Conservation (phyloP, 2,888 invertebrate genomes). For the Patella depressa region DNA sequence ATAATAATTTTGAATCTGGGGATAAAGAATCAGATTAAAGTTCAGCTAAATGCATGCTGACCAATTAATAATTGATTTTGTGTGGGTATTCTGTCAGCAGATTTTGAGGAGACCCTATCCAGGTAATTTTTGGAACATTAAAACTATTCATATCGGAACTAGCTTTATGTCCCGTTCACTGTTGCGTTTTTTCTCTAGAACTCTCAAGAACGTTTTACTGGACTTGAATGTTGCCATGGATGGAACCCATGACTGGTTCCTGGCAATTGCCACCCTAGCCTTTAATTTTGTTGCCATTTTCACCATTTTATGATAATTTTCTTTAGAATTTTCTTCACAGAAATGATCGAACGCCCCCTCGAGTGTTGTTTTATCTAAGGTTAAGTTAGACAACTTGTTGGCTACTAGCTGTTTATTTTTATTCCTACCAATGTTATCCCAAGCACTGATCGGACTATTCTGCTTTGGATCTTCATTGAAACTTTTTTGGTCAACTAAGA, state of each 20-base stretch:
- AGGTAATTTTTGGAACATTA: too few relatives aligned
- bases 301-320: slow-evolving; percentile 47
- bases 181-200: background rate
- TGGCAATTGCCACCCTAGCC: slow-evolving; percentile 41
- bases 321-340: slow-evolving; percentile 39
- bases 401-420: slow-evolving; percentile 29
- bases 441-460: background rate
- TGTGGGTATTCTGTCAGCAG: too few relatives aligned
- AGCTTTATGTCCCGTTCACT: too few relatives aligned
- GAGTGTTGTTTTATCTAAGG: slow-evolving; percentile 38
- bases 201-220: slow-evolving; percentile 26
- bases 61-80: too few relatives aligned
- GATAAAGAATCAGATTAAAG: too few relatives aligned
- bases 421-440: background rate
- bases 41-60: too few relatives aligned
- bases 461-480: slow-evolving; percentile 26
- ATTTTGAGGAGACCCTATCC: too few relatives aligned
- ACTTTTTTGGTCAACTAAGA: slow-evolving; percentile 26
- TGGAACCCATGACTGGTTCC: slow-evolving; percentile 47
- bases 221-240: slow-evolving; percentile 34
- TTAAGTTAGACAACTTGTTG: slow-evolving; percentile 31
- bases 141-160: too few relatives aligned
- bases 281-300: slow-evolving; percentile 52
- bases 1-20: too few relatives aligned
- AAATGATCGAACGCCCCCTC: slow-evolving; percentile 53